Evolutionary conservation across 2,113 vertebrate genomes (phyloP).

Genomic region (Sterrhoptilus dennistouni): DNA sequence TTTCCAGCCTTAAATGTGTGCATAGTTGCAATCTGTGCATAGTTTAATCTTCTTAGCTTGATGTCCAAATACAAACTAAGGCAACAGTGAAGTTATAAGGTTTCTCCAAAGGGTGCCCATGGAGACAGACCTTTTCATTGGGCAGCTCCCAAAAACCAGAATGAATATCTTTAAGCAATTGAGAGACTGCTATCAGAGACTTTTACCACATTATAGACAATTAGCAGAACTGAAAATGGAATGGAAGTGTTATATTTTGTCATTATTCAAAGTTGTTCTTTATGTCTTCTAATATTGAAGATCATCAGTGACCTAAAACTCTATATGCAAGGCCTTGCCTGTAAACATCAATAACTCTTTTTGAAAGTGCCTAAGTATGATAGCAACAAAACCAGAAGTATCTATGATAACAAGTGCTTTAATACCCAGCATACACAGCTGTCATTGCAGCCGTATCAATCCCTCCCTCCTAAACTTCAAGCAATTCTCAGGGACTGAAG

Average conservation of each 20-base stretch:
- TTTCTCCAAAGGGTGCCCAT: background rate
- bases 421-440: background rate
- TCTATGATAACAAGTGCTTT: background rate
- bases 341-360: background rate
- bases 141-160: background rate
- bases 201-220: background rate
- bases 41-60: background rate
- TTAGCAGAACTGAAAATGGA: background rate
- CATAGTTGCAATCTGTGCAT: background rate
- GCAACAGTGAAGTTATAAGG: background rate
- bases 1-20: background rate
- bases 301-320: background rate
- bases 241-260: background rate
- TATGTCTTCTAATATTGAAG: background rate
- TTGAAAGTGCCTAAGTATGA: background rate
- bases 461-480: background rate
- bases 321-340: background rate
- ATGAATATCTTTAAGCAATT: background rate
- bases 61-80: background rate
- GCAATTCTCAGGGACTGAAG: background rate
- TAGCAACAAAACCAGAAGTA: background rate
- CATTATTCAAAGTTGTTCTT: background rate
- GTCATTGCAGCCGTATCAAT: background rate
- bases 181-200: background rate
- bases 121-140: background rate